Percentiles rank a stretch among this genome's conserved stretches.
These are phyloP conservation scores for Tinea semifulvella DNA, from an alignment of 2,888 invertebrate genomes.

Conservation along the genomic window DNA sequence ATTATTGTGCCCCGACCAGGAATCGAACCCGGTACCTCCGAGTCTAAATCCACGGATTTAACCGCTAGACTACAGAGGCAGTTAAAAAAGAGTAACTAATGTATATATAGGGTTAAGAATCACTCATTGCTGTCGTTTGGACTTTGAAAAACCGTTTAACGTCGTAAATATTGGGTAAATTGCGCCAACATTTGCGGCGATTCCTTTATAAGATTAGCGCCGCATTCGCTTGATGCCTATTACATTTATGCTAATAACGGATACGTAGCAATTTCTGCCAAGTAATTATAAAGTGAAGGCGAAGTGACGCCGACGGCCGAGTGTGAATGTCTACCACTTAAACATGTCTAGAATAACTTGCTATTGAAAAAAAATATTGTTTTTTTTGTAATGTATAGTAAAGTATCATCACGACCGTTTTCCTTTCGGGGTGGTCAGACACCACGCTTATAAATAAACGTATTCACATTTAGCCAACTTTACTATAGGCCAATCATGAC, in stretches of 20 bases:
- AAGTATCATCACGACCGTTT: too few relatives aligned
- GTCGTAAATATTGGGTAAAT: constrained; percentile 37
- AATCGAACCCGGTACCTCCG: too few relatives aligned
- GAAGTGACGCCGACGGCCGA: constrained; percentile 12
- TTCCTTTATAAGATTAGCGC: constrained; percentile 35
- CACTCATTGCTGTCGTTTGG: constrained; percentile 45
- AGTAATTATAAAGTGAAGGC: constrained; percentile 22
- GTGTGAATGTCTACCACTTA: constrained; percentile 6
- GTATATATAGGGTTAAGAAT: constrained; percentile 7
- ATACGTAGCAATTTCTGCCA: constrained; percentile 33
- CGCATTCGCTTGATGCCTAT: constrained; percentile 30
- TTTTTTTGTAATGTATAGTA: too few relatives aligned
- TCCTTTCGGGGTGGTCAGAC: too few relatives aligned
- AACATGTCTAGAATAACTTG: too few relatives aligned
- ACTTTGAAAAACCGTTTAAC: constrained; percentile 43
- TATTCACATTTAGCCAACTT: too few relatives aligned
- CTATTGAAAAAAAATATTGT: too few relatives aligned
- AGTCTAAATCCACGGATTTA: too few relatives aligned
- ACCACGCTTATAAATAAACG: too few relatives aligned
- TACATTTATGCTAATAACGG: constrained; percentile 37
- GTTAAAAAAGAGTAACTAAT: not conserved
- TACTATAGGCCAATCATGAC: too few relatives aligned
- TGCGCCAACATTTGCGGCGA: constrained; percentile 28
- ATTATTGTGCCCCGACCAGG: too few relatives aligned
- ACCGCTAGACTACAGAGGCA: too few relatives aligned